Evolutionary conservation across 2,888 invertebrate genomes (phyloP), one percentile per base, ranked within the genome.

Genomic region (Apotomis capreana): DNA sequence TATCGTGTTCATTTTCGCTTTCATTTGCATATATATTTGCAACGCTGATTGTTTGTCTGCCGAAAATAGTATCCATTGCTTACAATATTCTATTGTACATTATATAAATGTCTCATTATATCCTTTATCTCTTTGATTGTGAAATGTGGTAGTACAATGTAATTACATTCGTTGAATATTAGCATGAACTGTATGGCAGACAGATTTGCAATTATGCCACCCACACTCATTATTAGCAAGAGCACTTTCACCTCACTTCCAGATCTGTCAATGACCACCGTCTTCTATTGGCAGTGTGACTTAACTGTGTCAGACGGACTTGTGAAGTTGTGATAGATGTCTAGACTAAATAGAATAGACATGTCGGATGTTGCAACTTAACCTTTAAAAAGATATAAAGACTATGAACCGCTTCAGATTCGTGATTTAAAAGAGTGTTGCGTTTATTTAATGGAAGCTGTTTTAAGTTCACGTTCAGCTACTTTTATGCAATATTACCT

Each of bases 161-260:
- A 72, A 60, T 49, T 76, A 80, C 65, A 77, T 81, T 81, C 76
- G 78, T 80, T 78, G 78, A 83, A 83, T 81, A 81, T 83, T 77
- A 81, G 81, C 80, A 83, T 85, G 83, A 84, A 85, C 79, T 74
- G 78, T 82, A 77, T 73, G 58, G 74, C 73, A 78, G 74, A 77
- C 76, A 69, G 74, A 78, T 86, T 87, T 79, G 85, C 83, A 83
- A 85, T 68, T 68, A 81, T 82, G 77, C 80, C 83, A 81, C 86
- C 87, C 78, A 87, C 86, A 75, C 75, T 80, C 78, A 83, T 86
- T 88, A 87, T 86, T 87, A 83, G 84, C 84, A 81, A 83, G 78
- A 79, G 62, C 77, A 85, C 87, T 89, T 89, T 89, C 89, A 84
- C 87, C 70, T 74, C 64, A 76, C 78, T 76, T 78, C 74, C 75